Conservation (phyloP, 2,797 vertebrate genomes). For the Gallinago nigripennis region DNA sequence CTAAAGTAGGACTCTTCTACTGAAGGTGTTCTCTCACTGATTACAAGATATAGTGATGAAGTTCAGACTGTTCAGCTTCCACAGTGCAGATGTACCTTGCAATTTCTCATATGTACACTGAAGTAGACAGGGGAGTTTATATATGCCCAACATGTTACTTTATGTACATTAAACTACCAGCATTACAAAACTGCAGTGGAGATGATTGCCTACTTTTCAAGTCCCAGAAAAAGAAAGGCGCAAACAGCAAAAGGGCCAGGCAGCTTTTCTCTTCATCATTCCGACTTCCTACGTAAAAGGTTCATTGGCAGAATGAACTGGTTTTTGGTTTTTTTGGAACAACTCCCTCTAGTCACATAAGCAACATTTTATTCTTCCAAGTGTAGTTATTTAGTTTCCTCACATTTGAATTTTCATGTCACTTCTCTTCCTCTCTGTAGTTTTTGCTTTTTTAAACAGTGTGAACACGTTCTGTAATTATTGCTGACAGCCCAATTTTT, state of each 20-base stretch:
- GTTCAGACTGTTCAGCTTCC: background rate
- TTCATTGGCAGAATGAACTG: background rate
- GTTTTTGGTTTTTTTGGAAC: background rate
- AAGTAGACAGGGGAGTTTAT: background rate
- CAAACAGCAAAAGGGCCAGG: background rate
- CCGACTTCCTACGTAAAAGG: background rate
- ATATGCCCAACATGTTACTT: background rate
- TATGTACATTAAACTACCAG: background rate
- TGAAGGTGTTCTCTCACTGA: background rate
- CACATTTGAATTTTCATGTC: slow-evolving; percentile 55
- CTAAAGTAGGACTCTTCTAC: background rate
- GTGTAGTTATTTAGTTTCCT: slow-evolving; percentile 48
- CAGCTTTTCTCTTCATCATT: background rate
- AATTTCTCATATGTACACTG: background rate
- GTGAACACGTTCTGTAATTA: slow-evolving; percentile 67
- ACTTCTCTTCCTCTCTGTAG: slow-evolving; percentile 52
- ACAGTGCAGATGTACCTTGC: background rate
- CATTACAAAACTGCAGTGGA: background rate
- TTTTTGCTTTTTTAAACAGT: slow-evolving; percentile 60
- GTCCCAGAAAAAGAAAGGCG: background rate
- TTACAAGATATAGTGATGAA: background rate
- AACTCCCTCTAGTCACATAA: slow-evolving; percentile 30
- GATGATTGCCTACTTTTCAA: background rate
- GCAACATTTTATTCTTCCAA: slow-evolving; percentile 64
- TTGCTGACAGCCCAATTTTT: slow-evolving; percentile 65